Evolutionary conservation across 1,140 invertebrate species (phyloP), one percentile per base, ranked within the genome.

Genomic region (Eriosoma lanigerum): DNA sequence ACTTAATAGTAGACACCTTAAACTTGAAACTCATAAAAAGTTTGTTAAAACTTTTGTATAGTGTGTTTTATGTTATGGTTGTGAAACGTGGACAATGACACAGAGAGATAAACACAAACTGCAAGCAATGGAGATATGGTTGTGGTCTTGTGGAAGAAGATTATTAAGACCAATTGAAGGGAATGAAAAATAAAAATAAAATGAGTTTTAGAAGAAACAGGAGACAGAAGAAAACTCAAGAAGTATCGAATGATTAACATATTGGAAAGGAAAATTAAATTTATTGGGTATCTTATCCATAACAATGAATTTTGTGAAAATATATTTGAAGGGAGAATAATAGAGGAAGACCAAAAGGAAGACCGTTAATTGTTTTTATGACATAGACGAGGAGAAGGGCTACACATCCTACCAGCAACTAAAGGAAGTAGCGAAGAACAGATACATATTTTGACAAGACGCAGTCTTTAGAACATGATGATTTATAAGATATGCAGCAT

Each of bases 1-100:
- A 62, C 24, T 62, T 62, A 29, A 24, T 62, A 62, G 29, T 29
- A 62, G 62, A 38, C 29, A 64, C 4, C 62, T 64, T 15, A 64
- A n/a, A 64, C 62, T 38, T 38, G 13, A 38, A 38, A 64, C 29
- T 44, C 15, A 19, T 58, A 58, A 58, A 24, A 56, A 58, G 3
- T 4, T 58, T 58, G 24, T 58, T 58, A 58, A 58, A 58, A 26
- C 4, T 58, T 5, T 58, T 24, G 54, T 58, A 58, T 58, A 9
- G 54, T 24, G 54, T 58, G 21, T 58, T 9, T 58, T 58, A 26
- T 58, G 3, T 58, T 58, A 58, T n/a, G n/a, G n/a, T n/a, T n/a
- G n/a, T 9, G 21, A 21, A 12, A 58, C 9, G 13, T 58, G 21
- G 9, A 24, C 9, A 58, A 54, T n/a, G 1, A n/a, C 52, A 3